Conservation (phyloP, 2,888 invertebrate genomes). For the Tetranychus piercei region DNA sequence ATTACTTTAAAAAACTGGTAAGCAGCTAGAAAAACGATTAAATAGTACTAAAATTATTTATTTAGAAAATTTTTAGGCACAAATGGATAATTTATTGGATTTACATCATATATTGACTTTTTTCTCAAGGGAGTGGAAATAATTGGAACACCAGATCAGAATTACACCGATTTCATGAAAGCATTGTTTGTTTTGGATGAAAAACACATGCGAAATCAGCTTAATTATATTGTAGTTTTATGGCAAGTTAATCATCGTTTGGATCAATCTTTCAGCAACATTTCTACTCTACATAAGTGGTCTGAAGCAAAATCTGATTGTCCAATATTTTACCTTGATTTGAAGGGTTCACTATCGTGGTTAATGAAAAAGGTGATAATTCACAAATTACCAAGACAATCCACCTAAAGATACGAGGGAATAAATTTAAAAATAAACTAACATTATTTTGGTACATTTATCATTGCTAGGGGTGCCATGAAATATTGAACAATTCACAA, state of each 20-base stretch:
- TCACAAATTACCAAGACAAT: background rate
- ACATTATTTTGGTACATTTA: background rate
- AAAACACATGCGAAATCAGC: background rate
- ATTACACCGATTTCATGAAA: background rate
- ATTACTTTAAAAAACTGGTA: conserved; percentile 9
- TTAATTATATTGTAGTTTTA: background rate
- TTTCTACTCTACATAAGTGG: background rate
- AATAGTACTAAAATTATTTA: too few species aligned
- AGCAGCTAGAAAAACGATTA: background rate
- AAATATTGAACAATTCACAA: background rate
- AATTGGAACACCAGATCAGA: background rate
- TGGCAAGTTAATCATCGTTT: background rate
- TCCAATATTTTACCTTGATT: background rate
- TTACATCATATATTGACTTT: background rate
- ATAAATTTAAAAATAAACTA: too few species aligned
- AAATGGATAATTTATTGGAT: too few species aligned
- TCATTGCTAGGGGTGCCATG: background rate
- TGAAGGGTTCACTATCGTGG: background rate
- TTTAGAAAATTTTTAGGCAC: too few species aligned
- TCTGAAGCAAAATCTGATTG: background rate
- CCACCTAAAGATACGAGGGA: too few species aligned
- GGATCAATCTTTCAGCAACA: background rate
- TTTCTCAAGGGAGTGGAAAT: conserved; percentile 5
- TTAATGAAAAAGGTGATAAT: background rate
- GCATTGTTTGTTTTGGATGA: background rate